Conservation (phyloP, 1,140 invertebrate species). For the Drosophila bipectinata region DNA sequence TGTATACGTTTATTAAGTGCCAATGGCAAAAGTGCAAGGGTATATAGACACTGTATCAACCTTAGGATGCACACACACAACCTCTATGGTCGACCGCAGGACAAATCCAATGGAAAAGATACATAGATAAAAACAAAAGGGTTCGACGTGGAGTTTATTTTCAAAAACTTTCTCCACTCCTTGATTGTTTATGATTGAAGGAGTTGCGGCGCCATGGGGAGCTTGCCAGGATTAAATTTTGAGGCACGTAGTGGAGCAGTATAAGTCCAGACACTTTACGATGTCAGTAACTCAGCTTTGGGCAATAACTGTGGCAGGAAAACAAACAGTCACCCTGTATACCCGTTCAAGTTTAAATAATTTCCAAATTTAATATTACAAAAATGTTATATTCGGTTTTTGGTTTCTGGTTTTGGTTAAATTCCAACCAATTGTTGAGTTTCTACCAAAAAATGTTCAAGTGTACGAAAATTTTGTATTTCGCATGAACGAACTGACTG, state of each 20-base stretch:
- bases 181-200: conserved; percentile 48
- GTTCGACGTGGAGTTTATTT: conserved; percentile 11
- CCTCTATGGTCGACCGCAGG: conserved; percentile 7
- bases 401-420: conserved; percentile 2
- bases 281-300: conserved; percentile 30
- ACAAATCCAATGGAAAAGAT: conserved; percentile 32
- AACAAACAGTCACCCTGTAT: background rate
- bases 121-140: conserved; percentile 20
- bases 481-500: conserved; percentile 5
- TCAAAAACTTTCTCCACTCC: conserved; percentile 30
- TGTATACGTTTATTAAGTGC: conserved; percentile 72
- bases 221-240: conserved; percentile 32
- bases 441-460: background rate
- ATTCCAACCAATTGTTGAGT: conserved; percentile 12
- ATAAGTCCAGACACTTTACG: conserved; percentile 40
- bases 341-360: background rate
- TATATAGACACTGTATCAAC: too few relatives aligned
- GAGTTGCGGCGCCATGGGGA: background rate
- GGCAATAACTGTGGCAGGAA: conserved; percentile 19
- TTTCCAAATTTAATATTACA: background rate
- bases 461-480: background rate
- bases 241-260: conserved; percentile 21
- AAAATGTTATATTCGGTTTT: conserved; percentile 19
- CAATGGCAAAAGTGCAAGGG: conserved; percentile 38
- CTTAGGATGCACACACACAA: conserved; percentile 10